Evolutionary conservation across 2,797 vertebrate genomes (phyloP).

Genomic region (Crenichthys baileyi): DNA sequence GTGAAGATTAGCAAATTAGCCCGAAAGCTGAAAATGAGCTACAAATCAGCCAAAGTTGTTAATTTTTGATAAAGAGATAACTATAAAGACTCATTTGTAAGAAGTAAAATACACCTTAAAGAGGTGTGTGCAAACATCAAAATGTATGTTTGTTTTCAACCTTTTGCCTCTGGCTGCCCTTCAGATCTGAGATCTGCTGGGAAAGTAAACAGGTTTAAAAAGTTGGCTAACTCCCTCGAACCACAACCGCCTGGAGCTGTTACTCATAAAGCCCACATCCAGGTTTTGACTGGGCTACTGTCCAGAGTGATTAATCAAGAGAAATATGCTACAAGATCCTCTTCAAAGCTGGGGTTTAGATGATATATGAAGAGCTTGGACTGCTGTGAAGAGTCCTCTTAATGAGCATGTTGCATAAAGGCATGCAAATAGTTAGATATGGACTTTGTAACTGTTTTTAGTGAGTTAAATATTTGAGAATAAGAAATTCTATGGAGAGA

Average conservation of each 20-base stretch:
- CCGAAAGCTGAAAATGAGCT: not conserved
- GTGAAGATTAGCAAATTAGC: not conserved
- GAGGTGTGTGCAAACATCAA: not conserved
- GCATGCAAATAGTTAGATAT: not conserved
- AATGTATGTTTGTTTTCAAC: conserved; percentile 35
- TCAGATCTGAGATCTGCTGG: conserved; percentile 38
- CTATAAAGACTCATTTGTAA: not conserved
- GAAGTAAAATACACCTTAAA: not conserved
- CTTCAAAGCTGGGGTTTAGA: conserved; percentile 29
- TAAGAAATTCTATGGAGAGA: not conserved
- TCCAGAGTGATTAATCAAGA: conserved; percentile 38
- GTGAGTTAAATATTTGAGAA: no score
- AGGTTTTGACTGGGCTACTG: conserved; percentile 43
- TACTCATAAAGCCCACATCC: conserved; percentile 30
- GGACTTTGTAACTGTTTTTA: not conserved
- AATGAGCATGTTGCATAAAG: conserved; percentile 24
- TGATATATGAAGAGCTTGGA: conserved; percentile 17
- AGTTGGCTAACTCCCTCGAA: conserved; percentile 32
- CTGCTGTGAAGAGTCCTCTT: conserved; percentile 20
- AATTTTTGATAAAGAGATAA: not conserved
- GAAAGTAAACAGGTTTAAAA: conserved; percentile 46
- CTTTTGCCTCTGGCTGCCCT: conserved; percentile 40
- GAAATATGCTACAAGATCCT: conserved; percentile 32
- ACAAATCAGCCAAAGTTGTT: not conserved
- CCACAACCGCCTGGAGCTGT: conserved; percentile 24